Evolutionary conservation across 2,113 vertebrate species (phyloP).

Genomic region (Halichoeres trimaculatus): DNA sequence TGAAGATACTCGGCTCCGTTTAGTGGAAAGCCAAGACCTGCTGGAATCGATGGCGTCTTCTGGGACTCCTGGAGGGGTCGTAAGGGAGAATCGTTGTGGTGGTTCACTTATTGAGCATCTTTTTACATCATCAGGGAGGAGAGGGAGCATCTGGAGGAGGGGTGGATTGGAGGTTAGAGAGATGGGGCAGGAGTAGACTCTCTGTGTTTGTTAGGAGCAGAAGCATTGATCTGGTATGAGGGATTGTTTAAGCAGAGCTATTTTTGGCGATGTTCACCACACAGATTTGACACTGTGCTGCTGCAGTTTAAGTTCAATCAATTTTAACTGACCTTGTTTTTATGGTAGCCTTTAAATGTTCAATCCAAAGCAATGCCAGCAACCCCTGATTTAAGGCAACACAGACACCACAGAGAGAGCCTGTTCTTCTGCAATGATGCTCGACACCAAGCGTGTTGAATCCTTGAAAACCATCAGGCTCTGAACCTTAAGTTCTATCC

Average conservation of each 20-base stretch:
- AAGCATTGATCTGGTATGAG: background rate
- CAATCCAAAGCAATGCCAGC: too few species aligned
- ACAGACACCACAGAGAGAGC: too few species aligned
- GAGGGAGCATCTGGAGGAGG: slow-evolving; percentile 28
- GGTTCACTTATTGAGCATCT: slow-evolving; percentile 71
- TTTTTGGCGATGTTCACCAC: background rate
- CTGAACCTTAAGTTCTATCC: too few species aligned
- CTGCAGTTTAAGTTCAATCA: background rate
- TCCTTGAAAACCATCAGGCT: too few species aligned
- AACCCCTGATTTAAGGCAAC: too few species aligned
- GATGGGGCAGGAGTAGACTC: background rate
- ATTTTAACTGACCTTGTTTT: too few species aligned
- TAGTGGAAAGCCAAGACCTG: slow-evolving; percentile 19
- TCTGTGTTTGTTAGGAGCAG: background rate
- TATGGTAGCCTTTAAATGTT: too few species aligned
- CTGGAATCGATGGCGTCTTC: slow-evolving; percentile 70
- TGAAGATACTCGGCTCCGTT: slow-evolving; percentile 60
- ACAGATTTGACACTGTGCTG: background rate
- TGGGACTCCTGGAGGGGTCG: slow-evolving; percentile 42
- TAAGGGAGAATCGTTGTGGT: slow-evolving; percentile 50
- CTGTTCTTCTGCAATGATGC: too few species aligned
- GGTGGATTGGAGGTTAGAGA: background rate
- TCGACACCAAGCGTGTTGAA: too few species aligned
- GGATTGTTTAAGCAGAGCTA: background rate
- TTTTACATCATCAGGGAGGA: slow-evolving; percentile 57